Percentiles rank a stretch among this genome's conserved stretches.
Evolutionary conservation across 1,140 invertebrate species (phyloP).

Genomic region (Mercenaria mercenaria): DNA sequence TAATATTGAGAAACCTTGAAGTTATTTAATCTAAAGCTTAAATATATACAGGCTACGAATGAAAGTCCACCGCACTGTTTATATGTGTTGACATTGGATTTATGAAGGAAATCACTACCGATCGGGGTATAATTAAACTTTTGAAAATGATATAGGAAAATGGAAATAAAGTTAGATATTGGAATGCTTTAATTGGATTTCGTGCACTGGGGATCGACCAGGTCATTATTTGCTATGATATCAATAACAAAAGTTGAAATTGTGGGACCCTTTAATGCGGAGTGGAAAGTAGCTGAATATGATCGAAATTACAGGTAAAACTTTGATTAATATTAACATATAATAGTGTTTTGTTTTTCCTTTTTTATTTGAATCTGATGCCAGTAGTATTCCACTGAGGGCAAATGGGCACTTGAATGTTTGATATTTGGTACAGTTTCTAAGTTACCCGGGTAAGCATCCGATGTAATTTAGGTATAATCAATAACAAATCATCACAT

Average conservation of each 20-base stretch:
- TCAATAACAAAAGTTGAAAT: background rate
- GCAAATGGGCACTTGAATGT: too few species aligned
- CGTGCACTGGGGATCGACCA: background rate
- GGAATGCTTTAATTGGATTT: background rate
- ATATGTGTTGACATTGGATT: slow-evolving; percentile 10
- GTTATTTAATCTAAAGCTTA: background rate
- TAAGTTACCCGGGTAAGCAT: too few species aligned
- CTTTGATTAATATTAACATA: too few species aligned
- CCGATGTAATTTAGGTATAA: too few species aligned
- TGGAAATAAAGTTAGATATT: background rate
- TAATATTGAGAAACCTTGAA: background rate
- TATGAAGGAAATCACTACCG: slow-evolving; percentile 5
- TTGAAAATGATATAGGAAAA: slow-evolving; percentile 6
- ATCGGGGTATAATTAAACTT: background rate
- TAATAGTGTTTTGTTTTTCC: too few species aligned
- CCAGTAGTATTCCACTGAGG: too few species aligned
- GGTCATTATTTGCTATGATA: too few species aligned
- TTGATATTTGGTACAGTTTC: too few species aligned
- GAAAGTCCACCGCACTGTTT: background rate
- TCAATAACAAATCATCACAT: too few species aligned
- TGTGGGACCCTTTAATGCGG: background rate
- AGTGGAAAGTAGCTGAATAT: background rate
- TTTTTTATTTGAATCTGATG: too few species aligned
- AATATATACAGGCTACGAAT: background rate
- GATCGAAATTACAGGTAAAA: background rate